phyloP scores from a whole-genome alignment of 2,797 vertebrate species.

The Myotis pilosus region DNA sequence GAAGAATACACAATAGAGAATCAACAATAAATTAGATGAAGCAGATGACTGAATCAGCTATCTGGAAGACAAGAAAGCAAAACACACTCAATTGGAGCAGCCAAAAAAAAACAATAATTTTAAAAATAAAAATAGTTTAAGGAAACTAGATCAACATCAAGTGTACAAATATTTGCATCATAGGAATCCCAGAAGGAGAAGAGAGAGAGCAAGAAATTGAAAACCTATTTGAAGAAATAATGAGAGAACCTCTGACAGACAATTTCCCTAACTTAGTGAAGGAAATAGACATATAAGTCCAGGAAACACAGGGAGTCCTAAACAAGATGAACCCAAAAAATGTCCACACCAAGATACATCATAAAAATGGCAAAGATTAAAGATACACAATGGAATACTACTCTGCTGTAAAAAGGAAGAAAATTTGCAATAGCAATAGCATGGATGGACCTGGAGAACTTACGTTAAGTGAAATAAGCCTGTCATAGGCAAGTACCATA shows the following conservation, averaged over 20 bases:
- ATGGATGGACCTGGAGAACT: neutral
- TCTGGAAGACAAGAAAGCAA: neutral
- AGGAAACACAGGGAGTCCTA: neutral
- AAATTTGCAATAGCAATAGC: neutral
- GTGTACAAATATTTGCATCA: neutral
- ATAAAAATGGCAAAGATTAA: neutral
- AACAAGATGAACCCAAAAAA: neutral
- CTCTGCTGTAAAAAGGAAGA: neutral
- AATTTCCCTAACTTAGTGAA: neutral
- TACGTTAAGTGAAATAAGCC: neutral
- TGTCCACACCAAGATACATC: neutral
- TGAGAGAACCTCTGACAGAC: neutral
- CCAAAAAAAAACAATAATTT: neutral
- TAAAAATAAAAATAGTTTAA: neutral
- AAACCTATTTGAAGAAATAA: neutral
- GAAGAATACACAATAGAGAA: neutral
- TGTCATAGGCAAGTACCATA: neutral
- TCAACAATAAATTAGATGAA: neutral
- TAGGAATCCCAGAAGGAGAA: neutral
- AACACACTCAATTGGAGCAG: neutral
- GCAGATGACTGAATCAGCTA: neutral
- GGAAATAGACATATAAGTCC: neutral
- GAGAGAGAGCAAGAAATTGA: neutral
- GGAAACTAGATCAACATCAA: neutral
- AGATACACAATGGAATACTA: neutral